Base-by-base conservation (phyloP, 2,797 vertebrate genomes). In the Valencia hispanica region DNA sequence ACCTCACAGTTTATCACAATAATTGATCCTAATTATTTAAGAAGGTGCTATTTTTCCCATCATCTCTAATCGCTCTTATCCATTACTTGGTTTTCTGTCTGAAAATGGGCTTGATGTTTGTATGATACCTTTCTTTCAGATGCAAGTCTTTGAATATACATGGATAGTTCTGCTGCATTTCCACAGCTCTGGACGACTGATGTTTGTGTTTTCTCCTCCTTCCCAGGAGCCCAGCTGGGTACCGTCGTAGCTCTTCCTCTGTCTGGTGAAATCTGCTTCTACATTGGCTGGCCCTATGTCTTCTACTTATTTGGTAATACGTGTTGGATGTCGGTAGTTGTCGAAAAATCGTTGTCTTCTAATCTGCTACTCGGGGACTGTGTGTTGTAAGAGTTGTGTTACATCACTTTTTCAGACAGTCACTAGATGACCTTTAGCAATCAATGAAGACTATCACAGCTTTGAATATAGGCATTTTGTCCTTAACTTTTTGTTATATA, bases 261-360 rank as follows among this genome's bases (percentile, higher is more conserved):
- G 1, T 98, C 97, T 80, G 98, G 97, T 61, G 91, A 98, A 91
- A 98, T 99, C 91, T 98, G 97, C 90, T 99, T 96, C 94, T 98
- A 99, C 85, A 89, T 98, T 93, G 94, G 96, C 86, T 99, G 98
- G 98, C 95, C 95, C 75, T 99, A 98, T 0, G 96, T 99, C 80
- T 99, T 99, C 94, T 99, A 99, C 83, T 80, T 99, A 84, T 99
- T 99, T 89, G 98, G 98, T 99, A 96, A 95, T 93, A 1, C 2
- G 48, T 55, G 27, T 5, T 43, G 17, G 48, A 9, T 53, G 30
- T 53, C 0, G 41, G 43, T 55, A 27, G 43, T 39, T 6, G 3
- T 69, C 36, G 17, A n/a, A 73, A 68, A 48, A 45, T 36, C 14
- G 1, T n/a, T n/a, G 10, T 47, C 18, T 61, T 25, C 50, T 72